Evolutionary conservation across 1,140 invertebrate genomes (phyloP).

Genomic region (Mamestra configurata): DNA sequence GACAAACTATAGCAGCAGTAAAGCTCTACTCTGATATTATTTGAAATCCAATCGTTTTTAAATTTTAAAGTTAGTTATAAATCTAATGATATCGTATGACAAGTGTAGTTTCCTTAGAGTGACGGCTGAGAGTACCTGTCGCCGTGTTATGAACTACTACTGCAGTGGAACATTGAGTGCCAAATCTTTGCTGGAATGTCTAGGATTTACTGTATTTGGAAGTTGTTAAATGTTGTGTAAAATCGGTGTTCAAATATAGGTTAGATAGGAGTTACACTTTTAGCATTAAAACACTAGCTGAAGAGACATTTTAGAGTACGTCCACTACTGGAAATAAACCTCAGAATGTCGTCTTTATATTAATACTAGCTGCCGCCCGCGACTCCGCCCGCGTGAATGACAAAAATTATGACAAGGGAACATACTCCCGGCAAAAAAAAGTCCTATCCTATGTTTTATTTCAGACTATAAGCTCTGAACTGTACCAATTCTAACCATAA

Average conservation of each 20-base stretch:
- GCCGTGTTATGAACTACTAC: not conserved
- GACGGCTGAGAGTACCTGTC: slow-evolving; percentile 31
- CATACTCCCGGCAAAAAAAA: too few species aligned
- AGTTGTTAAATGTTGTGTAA: not conserved
- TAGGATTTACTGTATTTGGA: not conserved
- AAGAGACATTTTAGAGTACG: too few species aligned
- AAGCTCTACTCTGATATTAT: slow-evolving; percentile 8
- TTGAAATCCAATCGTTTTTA: slow-evolving; percentile 22
- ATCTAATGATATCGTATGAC: slow-evolving; percentile 10
- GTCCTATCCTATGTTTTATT: too few species aligned
- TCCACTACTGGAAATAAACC: too few species aligned
- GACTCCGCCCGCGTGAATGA: too few species aligned
- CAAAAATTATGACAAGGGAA: too few species aligned
- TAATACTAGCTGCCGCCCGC: too few species aligned
- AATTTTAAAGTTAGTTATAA: slow-evolving; percentile 24
- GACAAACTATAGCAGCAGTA: not conserved
- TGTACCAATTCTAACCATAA: too few species aligned
- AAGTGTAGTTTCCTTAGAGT: slow-evolving; percentile 30
- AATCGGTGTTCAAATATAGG: not conserved
- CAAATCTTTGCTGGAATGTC: slow-evolving; percentile 10
- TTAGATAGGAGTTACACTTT: not conserved
- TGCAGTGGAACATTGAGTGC: slow-evolving; percentile 24
- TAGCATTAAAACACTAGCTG: too few species aligned
- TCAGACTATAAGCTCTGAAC: too few species aligned
- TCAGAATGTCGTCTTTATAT: too few species aligned